Evolutionary conservation across 37 sponge, comb jelly and placozoan genomes (phyloP).

Genomic region (Geodia barretti): DNA sequence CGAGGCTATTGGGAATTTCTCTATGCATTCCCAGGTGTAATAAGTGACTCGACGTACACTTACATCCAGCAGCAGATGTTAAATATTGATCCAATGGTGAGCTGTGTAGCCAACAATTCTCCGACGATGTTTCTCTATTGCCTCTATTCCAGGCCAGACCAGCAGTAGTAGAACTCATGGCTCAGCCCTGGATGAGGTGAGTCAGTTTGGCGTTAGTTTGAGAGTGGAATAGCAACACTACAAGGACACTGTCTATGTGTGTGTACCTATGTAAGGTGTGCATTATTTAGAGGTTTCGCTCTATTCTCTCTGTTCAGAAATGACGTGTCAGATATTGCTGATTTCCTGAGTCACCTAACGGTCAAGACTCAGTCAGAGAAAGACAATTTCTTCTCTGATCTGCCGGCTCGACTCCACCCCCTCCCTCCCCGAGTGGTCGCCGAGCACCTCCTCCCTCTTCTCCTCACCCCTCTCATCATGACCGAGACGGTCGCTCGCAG

Average conservation of each 20-base stretch:
- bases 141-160: slow-evolving; percentile 7
- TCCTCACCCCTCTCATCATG: slow-evolving; percentile 58
- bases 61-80: slow-evolving; percentile 44
- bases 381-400: slow-evolving; percentile 39
- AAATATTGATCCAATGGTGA: slow-evolving; percentile 34
- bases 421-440: slow-evolving; percentile 39
- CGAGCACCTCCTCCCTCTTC: slow-evolving; percentile 56
- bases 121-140: too few species aligned
- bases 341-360: slow-evolving; percentile 67
- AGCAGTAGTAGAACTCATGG: neutral
- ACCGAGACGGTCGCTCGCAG: slow-evolving; percentile 29
- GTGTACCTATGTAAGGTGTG: too few species aligned
- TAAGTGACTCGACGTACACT: slow-evolving; percentile 12
- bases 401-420: slow-evolving; percentile 20
- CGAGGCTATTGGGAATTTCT: neutral
- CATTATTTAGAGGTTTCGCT: neutral
- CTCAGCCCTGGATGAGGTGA: slow-evolving; percentile 54
- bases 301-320: slow-evolving; percentile 15
- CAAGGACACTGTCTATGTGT: too few species aligned
- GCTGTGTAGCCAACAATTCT: too few species aligned
- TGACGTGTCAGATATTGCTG: slow-evolving; percentile 8
- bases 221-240: too few species aligned
- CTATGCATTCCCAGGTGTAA: neutral
- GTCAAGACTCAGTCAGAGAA: slow-evolving; percentile 41
- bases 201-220: neutral